Percentiles rank a stretch among this genome's conserved stretches.
These are phyloP conservation scores for Sebastolobus altivelis DNA, from an alignment of 2,797 vertebrate genomes.

Conservation along the genomic window DNA sequence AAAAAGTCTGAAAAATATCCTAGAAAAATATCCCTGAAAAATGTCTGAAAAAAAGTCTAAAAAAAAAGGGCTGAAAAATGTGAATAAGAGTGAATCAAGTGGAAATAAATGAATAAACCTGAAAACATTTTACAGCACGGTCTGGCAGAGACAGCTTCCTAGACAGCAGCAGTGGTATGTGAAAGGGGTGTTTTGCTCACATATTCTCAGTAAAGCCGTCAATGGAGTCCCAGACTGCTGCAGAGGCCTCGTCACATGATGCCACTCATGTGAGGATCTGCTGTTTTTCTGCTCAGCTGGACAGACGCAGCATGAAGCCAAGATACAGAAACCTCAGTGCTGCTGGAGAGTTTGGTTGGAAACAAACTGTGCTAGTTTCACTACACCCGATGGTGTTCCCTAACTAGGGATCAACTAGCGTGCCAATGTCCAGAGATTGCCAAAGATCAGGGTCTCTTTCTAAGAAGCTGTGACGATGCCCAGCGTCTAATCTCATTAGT, in stretches of 20 bases:
- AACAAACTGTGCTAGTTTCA: conserved; percentile 1
- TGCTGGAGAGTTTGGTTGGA: conserved; percentile 27
- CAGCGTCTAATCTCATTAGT: conserved; percentile 68
- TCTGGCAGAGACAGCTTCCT: not conserved
- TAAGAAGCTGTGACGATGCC: conserved; percentile 59
- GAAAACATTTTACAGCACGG: conserved; percentile 8
- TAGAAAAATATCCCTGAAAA: too few relatives aligned
- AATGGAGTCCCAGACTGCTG: conserved; percentile 72
- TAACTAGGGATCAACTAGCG: not conserved
- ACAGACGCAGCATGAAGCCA: conserved; percentile 69
- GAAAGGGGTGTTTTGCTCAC: conserved; percentile 52
- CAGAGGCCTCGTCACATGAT: conserved; percentile 81
- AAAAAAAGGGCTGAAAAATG: too few relatives aligned
- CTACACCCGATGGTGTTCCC: not conserved
- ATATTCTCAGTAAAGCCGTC: conserved; percentile 57
- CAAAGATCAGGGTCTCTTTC: conserved; percentile 59
- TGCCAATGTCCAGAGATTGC: conserved; percentile 9
- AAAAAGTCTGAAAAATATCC: too few relatives aligned
- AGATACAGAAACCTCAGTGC: conserved; percentile 23
- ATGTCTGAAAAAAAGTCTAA: too few relatives aligned
- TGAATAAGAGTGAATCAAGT: conserved; percentile 16
- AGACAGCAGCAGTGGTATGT: conserved; percentile 41
- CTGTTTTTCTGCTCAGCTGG: conserved; percentile 84
- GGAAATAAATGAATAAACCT: conserved; percentile 34
- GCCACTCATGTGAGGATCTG: conserved; percentile 87